Evolutionary conservation across 2,888 invertebrate genomes (phyloP).

Genomic region (Lobophora halterata): DNA sequence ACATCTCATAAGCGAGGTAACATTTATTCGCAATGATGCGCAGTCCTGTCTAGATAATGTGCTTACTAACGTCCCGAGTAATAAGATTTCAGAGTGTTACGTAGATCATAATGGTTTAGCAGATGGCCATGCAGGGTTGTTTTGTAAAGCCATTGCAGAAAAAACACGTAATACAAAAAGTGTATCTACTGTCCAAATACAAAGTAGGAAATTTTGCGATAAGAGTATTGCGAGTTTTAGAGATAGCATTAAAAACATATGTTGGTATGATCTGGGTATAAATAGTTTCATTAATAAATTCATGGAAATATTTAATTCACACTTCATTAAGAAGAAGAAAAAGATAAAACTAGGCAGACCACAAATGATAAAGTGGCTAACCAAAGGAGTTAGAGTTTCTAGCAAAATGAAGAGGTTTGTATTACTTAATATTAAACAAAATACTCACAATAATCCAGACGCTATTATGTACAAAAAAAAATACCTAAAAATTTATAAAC

Average conservation of each 20-base stretch:
- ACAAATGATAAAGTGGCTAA: conserved; percentile 1
- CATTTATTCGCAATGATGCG: background rate
- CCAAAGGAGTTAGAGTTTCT: background rate
- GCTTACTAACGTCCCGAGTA: background rate
- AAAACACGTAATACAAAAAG: background rate
- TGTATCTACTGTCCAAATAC: background rate
- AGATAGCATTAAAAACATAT: background rate
- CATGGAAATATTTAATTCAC: background rate
- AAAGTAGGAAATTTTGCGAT: background rate
- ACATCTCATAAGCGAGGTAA: background rate
- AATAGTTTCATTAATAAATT: background rate
- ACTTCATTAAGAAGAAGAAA: background rate
- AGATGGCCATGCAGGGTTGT: conserved; percentile 7
- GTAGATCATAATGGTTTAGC: conserved; percentile 1
- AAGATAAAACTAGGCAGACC: background rate
- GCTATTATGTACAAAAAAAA: too few relatives aligned
- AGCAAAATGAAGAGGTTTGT: conserved; percentile 8
- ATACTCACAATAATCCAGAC: too few relatives aligned
- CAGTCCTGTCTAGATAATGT: conserved; percentile 1
- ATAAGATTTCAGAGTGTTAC: background rate
- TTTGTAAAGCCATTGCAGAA: background rate
- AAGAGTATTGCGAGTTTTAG: background rate
- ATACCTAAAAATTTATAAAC: too few relatives aligned
- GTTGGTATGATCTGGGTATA: background rate
- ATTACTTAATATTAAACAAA: background rate